Base-by-base conservation (phyloP, 2,888 invertebrate genomes). In the Papilio protenor region DNA sequence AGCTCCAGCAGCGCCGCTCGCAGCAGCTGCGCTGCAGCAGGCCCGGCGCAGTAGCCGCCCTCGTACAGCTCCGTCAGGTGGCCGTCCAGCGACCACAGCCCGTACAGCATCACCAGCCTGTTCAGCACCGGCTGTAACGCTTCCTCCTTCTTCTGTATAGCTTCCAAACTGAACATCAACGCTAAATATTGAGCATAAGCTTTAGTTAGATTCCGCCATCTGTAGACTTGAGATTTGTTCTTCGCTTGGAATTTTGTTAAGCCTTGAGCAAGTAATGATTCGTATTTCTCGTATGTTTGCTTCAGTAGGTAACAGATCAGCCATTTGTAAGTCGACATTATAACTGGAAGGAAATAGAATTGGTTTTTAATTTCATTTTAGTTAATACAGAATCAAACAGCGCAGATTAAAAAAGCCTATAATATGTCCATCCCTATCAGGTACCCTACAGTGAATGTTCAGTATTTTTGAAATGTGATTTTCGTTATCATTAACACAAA, bases 181-280 rank as follows among this genome's bases (percentile, higher is more conserved):
- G 95, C 95, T 45, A 96, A 90, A 84, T 96, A 96, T 87, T 98
- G 98, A 14, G 97, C 97, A 88, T 97, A 99, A 1, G 96, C 97
- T 81, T 96, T 92, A 0, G 98, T 96, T 0, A 99, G 92, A 23
- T 96, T 96, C 59, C 96, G 95, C 82, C 97, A 97, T 81, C 96
- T 95, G 89, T 97, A 97, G 8, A 98, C 98, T 92, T 99, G 98
- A 0, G 96, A 96, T 84, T 97, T 96, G 87, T 97, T 97, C 78
- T 97, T 95, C 0, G 98, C 98, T 47, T 96, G 96, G 87, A 98
- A 98, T 81, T 96, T 96, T 81, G 97, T 96, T 0, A 95, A 90
- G 0, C 97, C 96, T 21, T 92, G 91, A 0, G 94, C 86, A 23
- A 96, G 84, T 73, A 96, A 95, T 0, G 90, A 82, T 73, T 96